Evolutionary conservation across 1,140 invertebrate species (phyloP).

Genomic region (Pseudomyrmex dendroicus): DNA sequence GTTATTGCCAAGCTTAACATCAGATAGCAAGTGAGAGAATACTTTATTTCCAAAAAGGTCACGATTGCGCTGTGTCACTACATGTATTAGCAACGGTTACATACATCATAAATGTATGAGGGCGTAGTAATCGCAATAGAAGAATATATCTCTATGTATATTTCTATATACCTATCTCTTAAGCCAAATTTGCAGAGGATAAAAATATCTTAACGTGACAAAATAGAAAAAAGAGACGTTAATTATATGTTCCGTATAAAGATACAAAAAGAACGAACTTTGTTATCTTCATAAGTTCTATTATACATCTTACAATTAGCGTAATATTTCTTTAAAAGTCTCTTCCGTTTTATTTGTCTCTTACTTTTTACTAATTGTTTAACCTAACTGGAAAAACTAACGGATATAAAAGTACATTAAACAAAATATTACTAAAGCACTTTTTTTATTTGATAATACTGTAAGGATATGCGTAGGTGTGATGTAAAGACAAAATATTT

Average conservation of each 20-base stretch:
- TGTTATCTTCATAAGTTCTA: background rate
- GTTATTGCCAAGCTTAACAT: conserved; percentile 7
- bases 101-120: background rate
- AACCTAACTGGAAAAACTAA: no score
- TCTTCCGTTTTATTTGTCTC: no score
- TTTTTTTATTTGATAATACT: no score
- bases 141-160: background rate
- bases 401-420: no score
- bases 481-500: no score
- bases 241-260: background rate
- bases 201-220: background rate
- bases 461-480: no score
- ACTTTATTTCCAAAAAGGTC: conserved; percentile 54
- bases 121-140: background rate
- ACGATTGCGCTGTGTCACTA: conserved; percentile 22
- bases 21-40: conserved; percentile 17
- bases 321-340: background rate
- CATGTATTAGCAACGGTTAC: background rate
- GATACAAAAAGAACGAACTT: background rate
- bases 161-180: no score
- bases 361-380: no score
- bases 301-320: no score
- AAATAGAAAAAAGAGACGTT: background rate
- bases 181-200: background rate
- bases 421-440: no score